Base-by-base conservation (phyloP, 2,113 vertebrate genomes). In the Gallinago jamesoni region DNA sequence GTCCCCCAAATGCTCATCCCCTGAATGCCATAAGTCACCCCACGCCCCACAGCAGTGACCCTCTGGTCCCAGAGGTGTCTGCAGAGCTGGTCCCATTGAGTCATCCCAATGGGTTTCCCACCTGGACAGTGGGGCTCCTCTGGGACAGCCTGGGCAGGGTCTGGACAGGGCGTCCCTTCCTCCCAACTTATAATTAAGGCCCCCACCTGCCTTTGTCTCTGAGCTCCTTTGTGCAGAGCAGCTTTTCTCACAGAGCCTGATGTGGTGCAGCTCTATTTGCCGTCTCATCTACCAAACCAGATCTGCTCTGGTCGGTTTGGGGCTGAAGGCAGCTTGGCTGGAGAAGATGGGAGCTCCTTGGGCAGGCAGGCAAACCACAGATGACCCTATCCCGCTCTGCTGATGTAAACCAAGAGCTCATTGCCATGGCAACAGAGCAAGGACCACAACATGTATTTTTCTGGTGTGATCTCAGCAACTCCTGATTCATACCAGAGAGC, bases 391-490 rank as follows among this genome's bases (percentile, higher is more conserved):
- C 37, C 6, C 1, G 12, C 47, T 88, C 62, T 57, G 84, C 67
- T 89, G 84, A 63, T 89, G 76, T 67, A 72, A 95, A 73, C 41
- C 57, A 10, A 47, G 91, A 74, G 45, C 76, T 77, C 62, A 14
- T 72, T 78, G 22, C 90, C 69, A 60, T 72, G 69, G 87, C 74
- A 89, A 93, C 74, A 8, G 55, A 94, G 73, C 33, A 0, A 6
- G 87, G 77, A 84, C 74, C 81, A 87, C 64, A 68, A 82, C 13
- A 22, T 25, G 47, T 55, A 10, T 87, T 87, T 87, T 91, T 74
- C 55, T 14, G 1, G 41, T 1, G 1, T 63, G 57, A 59, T 84
- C 69, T 93, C 92, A 60, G 74, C 4, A 0, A 62, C 43, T 84
- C 74, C 4, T 2, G 3, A 7, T 14, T 50, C 77, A 70, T 75